Base-by-base conservation (phyloP, 2,113 vertebrate species). In the Siphamia tubifer region DNA sequence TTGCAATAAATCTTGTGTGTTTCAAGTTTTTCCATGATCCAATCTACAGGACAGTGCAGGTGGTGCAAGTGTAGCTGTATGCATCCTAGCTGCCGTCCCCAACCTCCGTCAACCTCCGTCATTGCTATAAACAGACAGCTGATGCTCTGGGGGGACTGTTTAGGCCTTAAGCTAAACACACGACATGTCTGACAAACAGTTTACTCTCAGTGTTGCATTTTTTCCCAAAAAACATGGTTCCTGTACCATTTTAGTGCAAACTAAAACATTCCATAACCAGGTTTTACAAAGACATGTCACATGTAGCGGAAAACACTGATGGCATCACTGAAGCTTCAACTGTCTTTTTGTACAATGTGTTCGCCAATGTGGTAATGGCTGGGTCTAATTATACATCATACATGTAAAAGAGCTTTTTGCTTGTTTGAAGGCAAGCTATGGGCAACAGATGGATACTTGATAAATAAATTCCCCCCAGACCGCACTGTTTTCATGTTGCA, bases 151-250 rank as follows among this genome's bases (percentile, higher is more conserved):
- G 48, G 68, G 81, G 69, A 90, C 77, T 93, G 90, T 94, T 93
- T 93, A 91, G 87, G 81, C 58, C 39, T 87, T 87, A 76, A 91
- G 89, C 85, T 88, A 93, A 93, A 92, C 91, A 92, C 83, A 88
- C 52, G 64, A 81, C 75, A 82, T 68, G 81, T 81, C 84, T 87
- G 86, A 92, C 90, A 94, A 92, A 93, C 90, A 88, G 86, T 93
- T 93, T 92, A 92, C 81, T 79, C 76, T 82, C 54, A 0, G 53
- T 56, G 58, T 68, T 73, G 80, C 77, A 80, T 88, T 89, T 88
- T 83, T 87, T 80, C 84, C 65, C 67, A 76, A 62, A 77, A 87
- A 87, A 87, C 74, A 84, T 21, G 27, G 43, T 72, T 76, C 51
- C 72, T 81, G 79, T 20, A 44, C 47, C 49, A 54, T 64, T 82